phyloP scores from a whole-genome alignment of 1,140 invertebrate species.

The Charaxes varanes region DNA sequence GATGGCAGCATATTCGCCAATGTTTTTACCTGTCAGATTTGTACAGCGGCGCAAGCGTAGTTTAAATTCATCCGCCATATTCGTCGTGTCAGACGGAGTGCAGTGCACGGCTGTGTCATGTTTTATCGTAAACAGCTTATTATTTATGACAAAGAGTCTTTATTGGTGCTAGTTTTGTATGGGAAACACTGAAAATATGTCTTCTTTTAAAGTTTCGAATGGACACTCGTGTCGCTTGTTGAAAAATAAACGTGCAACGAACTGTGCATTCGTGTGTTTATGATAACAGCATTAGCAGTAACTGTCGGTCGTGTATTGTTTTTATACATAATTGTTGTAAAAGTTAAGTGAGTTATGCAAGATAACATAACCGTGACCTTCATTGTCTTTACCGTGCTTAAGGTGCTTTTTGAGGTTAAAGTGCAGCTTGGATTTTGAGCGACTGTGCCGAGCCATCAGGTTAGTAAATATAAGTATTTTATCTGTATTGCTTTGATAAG shows the following conservation, averaged over 20 bases:
- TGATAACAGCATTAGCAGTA: constrained; percentile 69
- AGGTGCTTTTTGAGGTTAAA: constrained; percentile 70
- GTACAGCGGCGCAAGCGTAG: constrained; percentile 59
- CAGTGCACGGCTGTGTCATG: constrained; percentile 66
- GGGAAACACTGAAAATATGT: constrained; percentile 52
- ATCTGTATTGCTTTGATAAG: constrained; percentile 29
- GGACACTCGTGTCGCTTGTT: constrained; percentile 56
- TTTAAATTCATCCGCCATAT: constrained; percentile 71
- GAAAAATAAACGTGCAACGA: constrained; percentile 65
- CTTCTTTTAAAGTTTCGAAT: constrained; percentile 45
- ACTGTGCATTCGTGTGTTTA: constrained; percentile 71
- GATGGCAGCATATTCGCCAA: constrained; percentile 29
- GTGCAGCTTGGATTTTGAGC: constrained; percentile 69
- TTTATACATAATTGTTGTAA: constrained; percentile 53
- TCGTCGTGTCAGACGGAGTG: constrained; percentile 69
- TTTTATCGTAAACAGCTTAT: constrained; percentile 66
- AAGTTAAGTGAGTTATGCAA: constrained; percentile 65
- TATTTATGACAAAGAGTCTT: constrained; percentile 53
- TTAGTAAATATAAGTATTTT: constrained; percentile 53
- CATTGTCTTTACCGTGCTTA: constrained; percentile 54
- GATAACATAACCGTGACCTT: constrained; percentile 69
- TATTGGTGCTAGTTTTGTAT: constrained; percentile 50
- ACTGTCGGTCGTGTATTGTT: constrained; percentile 61
- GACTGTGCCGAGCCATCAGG: constrained; percentile 66
- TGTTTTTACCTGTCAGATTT: constrained; percentile 47